Base-by-base conservation (phyloP, 1,140 invertebrate species). In the Hyphantria cunea region DNA sequence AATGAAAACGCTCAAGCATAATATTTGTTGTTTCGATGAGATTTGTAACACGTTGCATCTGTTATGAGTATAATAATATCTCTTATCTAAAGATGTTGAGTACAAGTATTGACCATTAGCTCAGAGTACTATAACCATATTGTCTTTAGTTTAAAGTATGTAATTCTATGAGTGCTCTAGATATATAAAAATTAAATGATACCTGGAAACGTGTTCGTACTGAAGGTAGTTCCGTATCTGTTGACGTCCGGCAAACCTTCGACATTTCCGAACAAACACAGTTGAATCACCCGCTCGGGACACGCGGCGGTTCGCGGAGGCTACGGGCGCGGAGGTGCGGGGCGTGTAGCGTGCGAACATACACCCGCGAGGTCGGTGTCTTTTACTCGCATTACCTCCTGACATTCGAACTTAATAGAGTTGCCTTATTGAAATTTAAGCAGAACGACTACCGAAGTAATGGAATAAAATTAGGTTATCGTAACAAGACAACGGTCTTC, bases 221-320 rank as follows among this genome's bases (percentile, higher is more conserved):
- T 63, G 85, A 90, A 90, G 85, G 84, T 85, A 87, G 77, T 90
- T 90, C 85, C 87, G 87, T 80, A 72, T 90, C 72, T 64, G 62
- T 78, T 78, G 76, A 90, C 76, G 85, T 90, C 87, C 87, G 87
- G 85, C 80, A 90, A 90, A 84, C 87, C 87, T 88, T 90, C 87
- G 73, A 78, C 76, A 76, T 90, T 87, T 87, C 82, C 84, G 87
- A 88, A 80, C 77, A 76, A 75, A 81, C 65, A 77, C 75, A 81
- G 78, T 82, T 79, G 75, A 76, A 76, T 70, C 68, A 71, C 68
- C 64, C 32, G 54, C 50, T 52, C 41, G 42, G 64, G 65, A 55
- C 44, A 39, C 6, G 9, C 14, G 15, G 48, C 54, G 59, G 44
- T 3, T 42, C 32, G 59, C 53, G 50, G 54, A 59, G 54, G 31